Conservation (phyloP, 1,140 invertebrate species). For the Venturia canescens region DNA sequence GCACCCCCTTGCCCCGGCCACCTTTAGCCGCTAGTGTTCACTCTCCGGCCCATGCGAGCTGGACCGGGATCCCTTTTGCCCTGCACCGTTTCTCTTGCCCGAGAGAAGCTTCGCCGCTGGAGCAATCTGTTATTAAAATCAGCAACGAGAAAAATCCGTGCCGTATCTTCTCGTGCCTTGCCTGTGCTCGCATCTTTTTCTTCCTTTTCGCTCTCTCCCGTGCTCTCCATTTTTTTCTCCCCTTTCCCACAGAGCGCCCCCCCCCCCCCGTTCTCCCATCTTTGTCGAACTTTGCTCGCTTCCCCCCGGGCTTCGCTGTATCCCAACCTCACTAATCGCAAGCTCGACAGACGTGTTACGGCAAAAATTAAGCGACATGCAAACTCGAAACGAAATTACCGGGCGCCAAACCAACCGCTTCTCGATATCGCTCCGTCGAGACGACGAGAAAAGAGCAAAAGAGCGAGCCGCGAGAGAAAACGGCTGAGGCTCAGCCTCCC, state of each 20-base stretch:
- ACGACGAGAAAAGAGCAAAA: neutral
- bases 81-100: slow-evolving; percentile 31
- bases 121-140: slow-evolving; percentile 77
- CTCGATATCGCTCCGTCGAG: neutral
- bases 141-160: slow-evolving; percentile 77
- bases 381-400: slow-evolving; percentile 69
- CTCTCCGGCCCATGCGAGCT: slow-evolving; percentile 12
- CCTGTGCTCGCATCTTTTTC: slow-evolving; percentile 37
- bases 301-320: neutral
- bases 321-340: neutral
- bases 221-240: neutral
- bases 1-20: slow-evolving; percentile 32
- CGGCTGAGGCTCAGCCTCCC: neutral
- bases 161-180: slow-evolving; percentile 70
- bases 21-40: neutral
- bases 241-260: neutral
- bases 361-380: slow-evolving; percentile 75
- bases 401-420: slow-evolving; percentile 16
- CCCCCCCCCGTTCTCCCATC: slow-evolving; percentile 2
- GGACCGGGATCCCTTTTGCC: slow-evolving; percentile 42
- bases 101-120: slow-evolving; percentile 52
- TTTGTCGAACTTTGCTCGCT: neutral
- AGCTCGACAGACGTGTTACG: slow-evolving; percentile 71
- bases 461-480: neutral
- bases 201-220: neutral